Base-by-base conservation (phyloP, 2,113 vertebrate genomes). In the Thryonomys swinderianus region DNA sequence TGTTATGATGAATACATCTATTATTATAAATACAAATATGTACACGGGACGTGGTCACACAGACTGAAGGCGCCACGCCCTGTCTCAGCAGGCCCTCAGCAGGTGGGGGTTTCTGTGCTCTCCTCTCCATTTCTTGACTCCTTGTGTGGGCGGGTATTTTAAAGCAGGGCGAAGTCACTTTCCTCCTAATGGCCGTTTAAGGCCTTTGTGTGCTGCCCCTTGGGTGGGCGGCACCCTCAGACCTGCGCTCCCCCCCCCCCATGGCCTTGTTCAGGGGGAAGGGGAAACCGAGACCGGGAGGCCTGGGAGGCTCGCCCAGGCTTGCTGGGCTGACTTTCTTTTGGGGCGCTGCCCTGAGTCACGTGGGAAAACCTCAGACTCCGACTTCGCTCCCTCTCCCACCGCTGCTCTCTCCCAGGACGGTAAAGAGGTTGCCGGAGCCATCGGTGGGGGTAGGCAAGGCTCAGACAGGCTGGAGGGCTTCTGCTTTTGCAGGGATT, bases 11-110 rank as follows among this genome's bases (percentile, higher is more conserved):
- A 69, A 82, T 59, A 92, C 90, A 85, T 73, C 78, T 93, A 42
- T 81, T 92, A 96, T 71, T 91, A 90, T 53, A 95, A 94, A 93
- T 88, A 95, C 74, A 96, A 93, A 97, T 92, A 82, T 78, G 61
- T 67, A 32, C 73, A 32, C 37, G 53, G 83, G 79, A 32, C 5
- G 32, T 37, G 0, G 2, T 51, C 48, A 51, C 18, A 18, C 4
- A 88, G 59, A 12, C 64, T 37, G 42, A n/a, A 76, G 5, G 34
- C 87, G 20, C 66, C 88, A 82, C 88, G 32, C 81, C 83, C 92
- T 6, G 17, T n/a, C 7, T 61, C 20, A 55, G 20, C 69, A 25
- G 62, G 45, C 21, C 84, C 81, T 55, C 10, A 17, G 55, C 37
- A 40, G 51, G 1, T 10, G 3, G 69, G 64, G 82, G 55, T 18